Evolutionary conservation across 2,113 vertebrate species (phyloP).

Genomic region (Telmatochromis bifrenatus): DNA sequence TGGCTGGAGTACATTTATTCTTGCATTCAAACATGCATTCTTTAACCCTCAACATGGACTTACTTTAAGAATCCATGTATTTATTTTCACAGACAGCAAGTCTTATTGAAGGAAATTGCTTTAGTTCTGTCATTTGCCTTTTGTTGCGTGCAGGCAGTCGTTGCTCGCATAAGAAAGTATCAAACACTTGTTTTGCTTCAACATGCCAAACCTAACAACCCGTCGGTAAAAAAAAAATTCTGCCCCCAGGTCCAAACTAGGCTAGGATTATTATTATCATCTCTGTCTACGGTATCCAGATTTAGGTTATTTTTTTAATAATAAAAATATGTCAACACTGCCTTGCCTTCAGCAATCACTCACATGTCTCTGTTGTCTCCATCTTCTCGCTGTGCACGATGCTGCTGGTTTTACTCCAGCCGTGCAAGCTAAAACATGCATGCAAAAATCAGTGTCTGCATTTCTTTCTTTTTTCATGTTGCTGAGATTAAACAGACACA

Average conservation of each 20-base stretch:
- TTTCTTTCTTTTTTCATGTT: neutral
- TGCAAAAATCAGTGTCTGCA: neutral
- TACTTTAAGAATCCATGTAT: neutral
- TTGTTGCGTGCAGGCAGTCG: neutral
- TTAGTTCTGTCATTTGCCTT: neutral
- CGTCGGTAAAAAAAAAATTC: neutral
- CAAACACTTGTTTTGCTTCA: neutral
- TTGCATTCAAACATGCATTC: neutral
- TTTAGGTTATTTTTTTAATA: slow-evolving; percentile 43
- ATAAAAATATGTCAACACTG: slow-evolving; percentile 32
- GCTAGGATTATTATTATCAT: neutral
- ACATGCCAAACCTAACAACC: neutral
- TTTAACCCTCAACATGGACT: neutral
- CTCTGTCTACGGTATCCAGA: neutral
- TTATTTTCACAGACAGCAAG: neutral
- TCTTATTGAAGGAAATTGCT: neutral
- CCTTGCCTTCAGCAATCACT: slow-evolving; percentile 5
- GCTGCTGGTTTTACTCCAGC: neutral
- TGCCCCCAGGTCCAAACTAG: neutral
- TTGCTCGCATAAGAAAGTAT: neutral
- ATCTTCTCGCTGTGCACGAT: neutral
- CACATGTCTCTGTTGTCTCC: neutral
- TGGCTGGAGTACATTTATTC: neutral
- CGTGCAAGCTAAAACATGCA: slow-evolving; percentile 11
- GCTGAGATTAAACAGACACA: neutral